A percentile compares a stretch with the other conserved stretches of the same genome.
Evolutionary conservation across 2,888 invertebrate species (phyloP).

Genomic region (Zaprionus lineosus): DNA sequence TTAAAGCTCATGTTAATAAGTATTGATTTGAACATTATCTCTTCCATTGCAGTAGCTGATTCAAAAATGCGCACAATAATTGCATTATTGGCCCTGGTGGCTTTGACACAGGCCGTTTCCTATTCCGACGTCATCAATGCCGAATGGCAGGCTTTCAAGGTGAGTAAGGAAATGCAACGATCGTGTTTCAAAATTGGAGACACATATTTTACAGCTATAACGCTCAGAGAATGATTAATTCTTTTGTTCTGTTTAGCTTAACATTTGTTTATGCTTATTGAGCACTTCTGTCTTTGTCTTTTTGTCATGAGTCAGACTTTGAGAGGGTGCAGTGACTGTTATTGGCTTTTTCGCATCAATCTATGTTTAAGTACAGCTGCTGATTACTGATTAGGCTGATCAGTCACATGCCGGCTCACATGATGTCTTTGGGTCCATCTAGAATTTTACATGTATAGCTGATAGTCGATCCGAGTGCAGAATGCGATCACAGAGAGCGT

Average conservation of each 20-base stretch:
- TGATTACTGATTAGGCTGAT: slow-evolving; percentile 37
- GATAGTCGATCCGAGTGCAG: no score
- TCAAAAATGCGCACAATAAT: slow-evolving; percentile 69
- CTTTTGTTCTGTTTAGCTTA: slow-evolving; percentile 20
- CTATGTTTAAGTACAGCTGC: slow-evolving; percentile 12
- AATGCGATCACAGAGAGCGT: no score
- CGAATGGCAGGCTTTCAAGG: slow-evolving; percentile 91
- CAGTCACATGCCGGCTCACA: slow-evolving; percentile 69
- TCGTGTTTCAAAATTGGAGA: no score
- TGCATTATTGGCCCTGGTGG: slow-evolving; percentile 80
- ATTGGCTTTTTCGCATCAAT: slow-evolving; percentile 2
- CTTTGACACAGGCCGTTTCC: slow-evolving; percentile 86
- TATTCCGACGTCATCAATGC: slow-evolving; percentile 89
- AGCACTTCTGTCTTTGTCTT: slow-evolving; percentile 19
- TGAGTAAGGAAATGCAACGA: slow-evolving; percentile 80
- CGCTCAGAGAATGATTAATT: slow-evolving; percentile 38
- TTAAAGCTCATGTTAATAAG: slow-evolving; percentile 17
- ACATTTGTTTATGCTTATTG: slow-evolving; percentile 10
- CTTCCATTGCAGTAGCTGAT: slow-evolving; percentile 29
- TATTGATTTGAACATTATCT: slow-evolving; percentile 4
- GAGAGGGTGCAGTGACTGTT: slow-evolving; percentile 18
- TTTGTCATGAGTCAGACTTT: slow-evolving; percentile 36
- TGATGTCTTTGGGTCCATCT: slow-evolving; percentile 38
- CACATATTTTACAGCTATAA: no score
- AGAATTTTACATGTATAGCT: slow-evolving; percentile 39